A percentile compares a stretch with the other conserved stretches of the same genome.
Conservation (phyloP, 92 coral and sea anemone species). For the Palythoa grandiflora region DNA sequence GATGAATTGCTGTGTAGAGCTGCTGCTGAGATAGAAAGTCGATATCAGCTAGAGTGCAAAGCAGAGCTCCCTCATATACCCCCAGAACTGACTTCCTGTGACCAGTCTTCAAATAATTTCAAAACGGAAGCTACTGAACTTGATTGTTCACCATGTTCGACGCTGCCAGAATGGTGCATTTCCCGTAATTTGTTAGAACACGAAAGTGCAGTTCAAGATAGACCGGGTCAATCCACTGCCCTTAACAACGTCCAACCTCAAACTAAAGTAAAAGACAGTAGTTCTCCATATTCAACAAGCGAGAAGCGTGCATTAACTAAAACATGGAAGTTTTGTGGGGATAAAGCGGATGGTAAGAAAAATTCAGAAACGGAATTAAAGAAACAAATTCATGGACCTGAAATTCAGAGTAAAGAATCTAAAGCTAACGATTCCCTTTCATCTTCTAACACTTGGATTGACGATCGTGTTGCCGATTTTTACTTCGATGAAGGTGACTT, state of each 20-base stretch:
- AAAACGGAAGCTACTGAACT: not conserved
- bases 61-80: not conserved
- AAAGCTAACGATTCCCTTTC: not conserved
- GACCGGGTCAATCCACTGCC: not conserved
- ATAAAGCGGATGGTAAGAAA: not conserved
- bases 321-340: not conserved
- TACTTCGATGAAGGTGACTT: not conserved
- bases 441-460: not conserved
- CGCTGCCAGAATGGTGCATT: not conserved
- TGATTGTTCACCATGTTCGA: not conserved
- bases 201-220: not conserved
- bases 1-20: conserved; percentile 19
- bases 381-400: not conserved
- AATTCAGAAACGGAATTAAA: not conserved
- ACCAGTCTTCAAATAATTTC: not conserved
- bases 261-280: not conserved
- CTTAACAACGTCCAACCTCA: not conserved
- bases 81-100: not conserved
- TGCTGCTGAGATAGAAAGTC: not conserved
- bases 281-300: not conserved
- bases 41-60: not conserved
- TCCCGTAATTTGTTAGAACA: not conserved
- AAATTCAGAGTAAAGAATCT: not conserved
- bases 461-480: not conserved
- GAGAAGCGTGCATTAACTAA: not conserved